Evolutionary conservation across 1,140 invertebrate genomes (phyloP).

Genomic region (Gryon sp.): DNA sequence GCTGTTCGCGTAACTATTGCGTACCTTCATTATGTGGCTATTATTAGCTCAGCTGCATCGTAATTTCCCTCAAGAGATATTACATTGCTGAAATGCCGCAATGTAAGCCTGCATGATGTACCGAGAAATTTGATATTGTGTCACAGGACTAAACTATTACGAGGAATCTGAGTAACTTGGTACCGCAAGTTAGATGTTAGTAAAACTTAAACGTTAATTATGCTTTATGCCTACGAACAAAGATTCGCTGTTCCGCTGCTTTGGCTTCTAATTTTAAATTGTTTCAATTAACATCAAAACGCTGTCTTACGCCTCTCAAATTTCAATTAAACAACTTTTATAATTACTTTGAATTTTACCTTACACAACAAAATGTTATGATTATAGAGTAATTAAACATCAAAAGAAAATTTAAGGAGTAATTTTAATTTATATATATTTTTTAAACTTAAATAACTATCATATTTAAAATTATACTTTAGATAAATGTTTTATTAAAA

Average conservation of each 20-base stretch:
- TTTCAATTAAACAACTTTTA: conserved; percentile 9
- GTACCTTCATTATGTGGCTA: conserved; percentile 62
- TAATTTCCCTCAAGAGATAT: conserved; percentile 66
- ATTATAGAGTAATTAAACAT: no score
- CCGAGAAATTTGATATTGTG: conserved; percentile 64
- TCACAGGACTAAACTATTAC: conserved; percentile 61
- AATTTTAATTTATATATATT: no score
- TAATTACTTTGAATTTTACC: conserved; percentile 4
- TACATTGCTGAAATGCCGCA: conserved; percentile 65
- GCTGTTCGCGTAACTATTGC: conserved; percentile 57
- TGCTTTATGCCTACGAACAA: conserved; percentile 40
- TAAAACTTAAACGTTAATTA: conserved; percentile 57
- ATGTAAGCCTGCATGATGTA: conserved; percentile 62
- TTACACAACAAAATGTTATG: no score
- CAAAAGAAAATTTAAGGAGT: no score
- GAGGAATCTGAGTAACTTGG: conserved; percentile 57
- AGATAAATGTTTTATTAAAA: no score
- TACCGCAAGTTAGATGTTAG: conserved; percentile 51
- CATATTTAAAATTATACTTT: no score
- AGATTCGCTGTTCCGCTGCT: conserved; percentile 29
- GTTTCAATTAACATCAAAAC: conserved; percentile 23
- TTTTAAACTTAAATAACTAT: no score
- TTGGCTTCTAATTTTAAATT: conserved; percentile 43
- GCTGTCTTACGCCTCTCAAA: conserved; percentile 5
- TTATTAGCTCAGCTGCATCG: conserved; percentile 63